Conservation (phyloP, 1,140 invertebrate species). For the Trinorchestia longiramus region DNA sequence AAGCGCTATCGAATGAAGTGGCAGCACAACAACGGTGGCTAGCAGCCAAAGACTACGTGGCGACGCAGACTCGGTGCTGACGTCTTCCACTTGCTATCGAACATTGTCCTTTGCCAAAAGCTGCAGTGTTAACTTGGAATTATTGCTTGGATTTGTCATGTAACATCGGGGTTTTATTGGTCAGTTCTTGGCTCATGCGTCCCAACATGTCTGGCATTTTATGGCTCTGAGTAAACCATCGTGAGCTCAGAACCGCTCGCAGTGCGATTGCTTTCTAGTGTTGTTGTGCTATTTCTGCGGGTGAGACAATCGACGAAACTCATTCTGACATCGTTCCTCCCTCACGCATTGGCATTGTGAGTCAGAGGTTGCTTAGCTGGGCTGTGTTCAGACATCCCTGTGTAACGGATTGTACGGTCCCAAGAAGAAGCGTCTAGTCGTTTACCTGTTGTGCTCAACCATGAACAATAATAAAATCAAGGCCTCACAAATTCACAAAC, state of each 20-base stretch:
- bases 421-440: neutral
- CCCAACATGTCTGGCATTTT: neutral
- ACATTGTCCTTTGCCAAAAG: neutral
- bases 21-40: neutral
- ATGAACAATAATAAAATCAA: neutral
- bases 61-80: neutral
- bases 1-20: neutral
- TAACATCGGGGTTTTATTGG: neutral
- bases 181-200: neutral
- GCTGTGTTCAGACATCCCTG: neutral
- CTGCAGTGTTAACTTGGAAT: neutral
- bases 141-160: conserved; percentile 34
- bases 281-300: neutral
- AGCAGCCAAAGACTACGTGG: neutral
- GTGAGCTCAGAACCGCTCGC: neutral
- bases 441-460: neutral
- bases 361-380: neutral
- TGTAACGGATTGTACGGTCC: neutral
- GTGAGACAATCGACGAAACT: conserved; percentile 4
- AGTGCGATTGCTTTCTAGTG: neutral
- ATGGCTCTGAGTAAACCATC: neutral
- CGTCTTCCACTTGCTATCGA: conserved; percentile 2
- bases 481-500: neutral
- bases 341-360: neutral
- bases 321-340: neutral